Conservation (phyloP, 2,113 vertebrate species). For the Passer montanus region DNA sequence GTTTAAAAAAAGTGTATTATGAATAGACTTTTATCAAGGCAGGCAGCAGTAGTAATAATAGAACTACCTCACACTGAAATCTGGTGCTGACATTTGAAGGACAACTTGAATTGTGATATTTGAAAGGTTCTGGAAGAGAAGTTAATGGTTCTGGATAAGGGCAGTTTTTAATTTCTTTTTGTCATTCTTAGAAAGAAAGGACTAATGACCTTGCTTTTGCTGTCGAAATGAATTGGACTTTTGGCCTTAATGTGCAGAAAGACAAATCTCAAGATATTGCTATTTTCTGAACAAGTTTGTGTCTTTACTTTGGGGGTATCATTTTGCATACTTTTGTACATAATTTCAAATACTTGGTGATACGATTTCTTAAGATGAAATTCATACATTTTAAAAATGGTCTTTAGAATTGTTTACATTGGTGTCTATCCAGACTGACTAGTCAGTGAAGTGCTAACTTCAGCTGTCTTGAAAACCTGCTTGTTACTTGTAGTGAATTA, state of each 20-base stretch:
- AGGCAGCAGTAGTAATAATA: not conserved
- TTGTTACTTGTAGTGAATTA: not conserved
- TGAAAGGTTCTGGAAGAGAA: slow-evolving; percentile 1
- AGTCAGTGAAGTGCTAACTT: not conserved
- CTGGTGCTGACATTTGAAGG: not conserved
- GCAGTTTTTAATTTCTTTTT: not conserved
- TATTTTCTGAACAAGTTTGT: not conserved
- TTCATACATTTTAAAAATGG: not conserved
- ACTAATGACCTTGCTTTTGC: not conserved
- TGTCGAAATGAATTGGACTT: not conserved
- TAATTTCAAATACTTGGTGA: not conserved
- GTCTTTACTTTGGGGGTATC: not conserved
- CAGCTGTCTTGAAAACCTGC: not conserved
- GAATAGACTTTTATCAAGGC: not conserved
- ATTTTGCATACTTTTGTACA: not conserved
- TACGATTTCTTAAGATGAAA: not conserved
- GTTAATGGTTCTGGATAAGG: not conserved
- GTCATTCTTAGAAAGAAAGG: not conserved
- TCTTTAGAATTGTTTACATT: not conserved
- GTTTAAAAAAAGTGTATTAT: not conserved
- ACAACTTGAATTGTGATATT: not conserved
- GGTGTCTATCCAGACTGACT: not conserved
- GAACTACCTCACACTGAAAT: slow-evolving; percentile 2
- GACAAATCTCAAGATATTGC: not conserved
- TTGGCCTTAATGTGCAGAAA: not conserved